Base-by-base conservation (phyloP, 2,888 invertebrate species). In the Thera britannica region DNA sequence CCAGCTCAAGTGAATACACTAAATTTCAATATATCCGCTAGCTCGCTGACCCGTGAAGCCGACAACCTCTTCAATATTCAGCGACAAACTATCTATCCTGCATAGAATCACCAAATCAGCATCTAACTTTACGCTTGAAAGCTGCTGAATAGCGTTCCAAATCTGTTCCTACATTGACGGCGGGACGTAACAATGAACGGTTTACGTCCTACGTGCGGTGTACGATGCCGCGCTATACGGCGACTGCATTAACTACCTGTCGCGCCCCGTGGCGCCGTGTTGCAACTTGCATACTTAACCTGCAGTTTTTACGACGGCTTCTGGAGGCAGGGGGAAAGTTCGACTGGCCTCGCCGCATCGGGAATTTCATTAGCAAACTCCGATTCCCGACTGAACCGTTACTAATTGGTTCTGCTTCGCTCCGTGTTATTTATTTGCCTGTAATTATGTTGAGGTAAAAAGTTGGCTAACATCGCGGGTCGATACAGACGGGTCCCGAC, bases 321-420 rank as follows among this genome's bases (percentile, higher is more conserved):
- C 12, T 58, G 8, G n/a, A 44, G 38, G 2, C 11, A n/a, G 51
- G 57, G n/a, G 54, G 48, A 62, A 62, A 68, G 71, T 70, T 70
- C 60, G 65, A 70, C 65, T 68, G 65, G 71, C 64, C 52, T 52
- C 64, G 66, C 73, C 67, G 76, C 75, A 77, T 73, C 65, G 77
- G 80, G 85, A 85, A 87, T 86, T 87, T 86, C 84, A 87, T 86
- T 87, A 87, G 65, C 79, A 71, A 83, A 84, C 82, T 83, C 77
- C 76, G 75, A 81, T 82, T 78, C 79, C 78, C 79, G 68, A 62
- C 65, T 67, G 83, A 82, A 82, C 83, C 82, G 80, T 79, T 62
- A 79, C 81, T 87, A 86, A 87, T 88, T 86, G 81, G 79, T 82
- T 82, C 80, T 70, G 75, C 79, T 67, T 61, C 68, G 76, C 72